Base-by-base conservation (phyloP, 2,888 invertebrate genomes). In the Conchocele bisecta region DNA sequence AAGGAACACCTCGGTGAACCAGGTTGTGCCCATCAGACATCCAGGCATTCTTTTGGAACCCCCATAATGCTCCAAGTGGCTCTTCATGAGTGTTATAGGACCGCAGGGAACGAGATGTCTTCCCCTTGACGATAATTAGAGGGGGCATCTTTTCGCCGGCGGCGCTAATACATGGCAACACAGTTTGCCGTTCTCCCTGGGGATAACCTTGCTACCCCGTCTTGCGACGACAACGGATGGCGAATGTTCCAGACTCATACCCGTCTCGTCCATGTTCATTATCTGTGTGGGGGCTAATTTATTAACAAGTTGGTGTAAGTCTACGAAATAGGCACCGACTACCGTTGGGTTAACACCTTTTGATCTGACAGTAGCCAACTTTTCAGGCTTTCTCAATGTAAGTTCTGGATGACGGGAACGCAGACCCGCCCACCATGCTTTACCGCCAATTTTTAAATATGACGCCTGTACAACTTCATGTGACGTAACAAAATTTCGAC, bases 221-320 rank as follows among this genome's bases (percentile, higher is more conserved):
- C 11, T 6, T 4, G 64, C 67, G 9, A 64, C 20, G 7, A 70
- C 69, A 17, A 44, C 51, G 13, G 59, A 37, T 7, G 76, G 76
- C 9, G 50, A 54, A 39, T 76, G 76, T 1, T 41, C 60, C 2
- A 73, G 22, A 15, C 20, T 44, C 1, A 69, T 6, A 0, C 46
- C 48, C n/a, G 65, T 70, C 39, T 75, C 68, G 35, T 72, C 69
- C 48, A 65, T 69, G 33, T 72, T 66, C 72, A 50, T 53, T n/a
- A 59, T 42, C 2, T 24, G n/a, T 7, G 39, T 26, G 9, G 66
- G 50, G 46, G 42, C 11, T 26, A 41, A n/a, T n/a, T n/a, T n/a
- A n/a, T n/a, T n/a, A n/a, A n/a, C n/a, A n/a, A n/a, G n/a, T n/a
- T n/a, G n/a, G n/a, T n/a, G n/a, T n/a, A n/a, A n/a, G n/a, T n/a